phyloP scores from a whole-genome alignment of 1,140 invertebrate genomes.

The Temnothorax nylanderi region DNA sequence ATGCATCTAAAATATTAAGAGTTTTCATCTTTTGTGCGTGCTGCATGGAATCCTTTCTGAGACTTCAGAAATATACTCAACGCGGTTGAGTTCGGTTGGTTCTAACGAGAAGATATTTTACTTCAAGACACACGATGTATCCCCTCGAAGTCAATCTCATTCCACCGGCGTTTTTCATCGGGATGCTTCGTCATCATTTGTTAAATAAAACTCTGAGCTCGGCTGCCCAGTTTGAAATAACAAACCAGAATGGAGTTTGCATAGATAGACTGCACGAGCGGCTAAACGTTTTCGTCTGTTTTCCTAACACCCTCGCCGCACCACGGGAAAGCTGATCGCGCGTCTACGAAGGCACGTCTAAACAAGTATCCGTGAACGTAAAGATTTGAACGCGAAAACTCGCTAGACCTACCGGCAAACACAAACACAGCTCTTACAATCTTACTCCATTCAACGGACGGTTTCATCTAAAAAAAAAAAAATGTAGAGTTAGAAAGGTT shows the following conservation, averaged over 20 bases:
- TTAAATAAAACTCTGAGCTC: slow-evolving; percentile 69
- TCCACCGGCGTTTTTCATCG: slow-evolving; percentile 26
- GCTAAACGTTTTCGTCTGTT: slow-evolving; percentile 59
- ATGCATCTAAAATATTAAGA: neutral
- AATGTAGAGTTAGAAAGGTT: neutral
- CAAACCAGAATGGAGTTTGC: slow-evolving; percentile 66
- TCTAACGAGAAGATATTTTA: neutral
- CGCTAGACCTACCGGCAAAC: neutral
- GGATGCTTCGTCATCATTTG: slow-evolving; percentile 68
- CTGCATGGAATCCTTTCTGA: neutral
- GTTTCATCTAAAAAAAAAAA: neutral
- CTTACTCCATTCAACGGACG: neutral
- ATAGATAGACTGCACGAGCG: slow-evolving; percentile 44
- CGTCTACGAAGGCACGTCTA: slow-evolving; percentile 18
- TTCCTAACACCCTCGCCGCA: slow-evolving; percentile 65
- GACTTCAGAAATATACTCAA: neutral
- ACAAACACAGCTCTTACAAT: slow-evolving; percentile 1
- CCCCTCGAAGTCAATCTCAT: slow-evolving; percentile 13
- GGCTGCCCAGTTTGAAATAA: slow-evolving; percentile 62
- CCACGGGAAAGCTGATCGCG: slow-evolving; percentile 54
- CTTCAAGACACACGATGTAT: slow-evolving; percentile 3
- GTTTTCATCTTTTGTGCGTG: neutral
- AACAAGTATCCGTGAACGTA: slow-evolving; percentile 46
- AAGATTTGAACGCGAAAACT: slow-evolving; percentile 55
- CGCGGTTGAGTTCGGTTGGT: neutral